Base-by-base conservation (phyloP, 2,113 vertebrate species). In the Sisor rabdophorus region DNA sequence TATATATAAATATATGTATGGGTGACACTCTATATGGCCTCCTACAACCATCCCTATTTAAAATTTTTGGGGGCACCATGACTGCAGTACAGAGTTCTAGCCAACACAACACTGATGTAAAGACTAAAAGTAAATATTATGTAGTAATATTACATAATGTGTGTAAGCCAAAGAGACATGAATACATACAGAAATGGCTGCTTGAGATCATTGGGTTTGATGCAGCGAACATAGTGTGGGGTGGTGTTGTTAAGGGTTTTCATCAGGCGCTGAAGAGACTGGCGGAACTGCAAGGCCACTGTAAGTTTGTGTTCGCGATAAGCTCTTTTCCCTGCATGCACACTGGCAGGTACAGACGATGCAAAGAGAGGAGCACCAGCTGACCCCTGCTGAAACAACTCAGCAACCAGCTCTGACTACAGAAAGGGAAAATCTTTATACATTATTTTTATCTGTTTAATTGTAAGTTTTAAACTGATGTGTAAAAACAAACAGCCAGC, bases 201-300 rank as follows among this genome's bases (percentile, higher is more conserved):
- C 82, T 93, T 92, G 68, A 86, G 78, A 40, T 94, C 92, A 0
- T 95, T 95, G 85, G 93, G 92, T 79, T 94, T 95, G 65, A 95
- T 93, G 75, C 93, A 95, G 86, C 92, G 92, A 50, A 95, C 73
- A 1, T 95, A 95, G 84, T 94, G 93, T 0, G 89, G 86, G 0
- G 87, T 91, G 74, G 92, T 93, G 86, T 86, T 90, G 86, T 92
- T 87, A 70, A 94, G 84, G 2, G 81, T 87, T 75, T 91, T 91
- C 92, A 92, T 93, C 44, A 93, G 81, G 75, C 83, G 78, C 58
- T 88, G 86, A 71, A 93, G 84, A 9, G 93, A 93, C 81, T 91
- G 88, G 81, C 91, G 93, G 81, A 93, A 91, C 93, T 93, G 80
- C 26, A 89, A 91, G 68, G 89, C 89, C 28, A 91, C 87, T 0